Percentiles rank a stretch among this genome's conserved stretches.
These are phyloP conservation scores for Melipona quadrifasciata DNA, from an alignment of 1,140 invertebrate genomes.

Conservation along the genomic window DNA sequence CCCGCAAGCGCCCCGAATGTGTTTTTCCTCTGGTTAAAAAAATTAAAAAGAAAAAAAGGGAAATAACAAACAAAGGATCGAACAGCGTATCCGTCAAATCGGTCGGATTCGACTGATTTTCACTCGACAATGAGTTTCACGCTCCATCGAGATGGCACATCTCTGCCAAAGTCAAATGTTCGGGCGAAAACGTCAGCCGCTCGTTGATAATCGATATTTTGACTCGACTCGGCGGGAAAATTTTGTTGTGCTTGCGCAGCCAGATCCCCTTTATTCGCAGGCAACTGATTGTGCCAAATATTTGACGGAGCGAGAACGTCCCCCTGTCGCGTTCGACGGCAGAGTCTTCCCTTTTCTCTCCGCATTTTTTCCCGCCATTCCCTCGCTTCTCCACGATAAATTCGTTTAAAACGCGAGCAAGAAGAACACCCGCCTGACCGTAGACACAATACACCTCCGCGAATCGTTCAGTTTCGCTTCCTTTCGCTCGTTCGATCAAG, in stretches of 20 bases:
- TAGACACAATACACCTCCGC: no score
- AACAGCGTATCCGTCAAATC: not conserved
- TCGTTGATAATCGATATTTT: conserved; percentile 27
- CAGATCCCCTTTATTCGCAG: conserved; percentile 24
- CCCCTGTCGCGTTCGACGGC: not conserved
- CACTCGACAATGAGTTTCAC: not conserved
- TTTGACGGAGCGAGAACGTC: conserved; percentile 19
- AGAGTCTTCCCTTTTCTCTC: not conserved
- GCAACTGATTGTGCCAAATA: conserved; percentile 23
- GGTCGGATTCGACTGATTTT: conserved; percentile 7
- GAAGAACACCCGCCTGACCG: no score
- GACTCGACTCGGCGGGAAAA: not conserved
- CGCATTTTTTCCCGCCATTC: not conserved
- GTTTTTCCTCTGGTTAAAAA: no score
- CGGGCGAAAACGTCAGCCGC: not conserved
- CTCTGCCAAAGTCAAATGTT: not conserved
- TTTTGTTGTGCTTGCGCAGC: not conserved
- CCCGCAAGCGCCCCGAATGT: no score
- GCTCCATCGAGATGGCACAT: not conserved
- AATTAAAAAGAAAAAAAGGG: no score
- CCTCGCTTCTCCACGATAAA: no score
- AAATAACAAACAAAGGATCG: no score
- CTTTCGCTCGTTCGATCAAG: no score
- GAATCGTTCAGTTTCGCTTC: no score
- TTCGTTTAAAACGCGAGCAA: no score